Conservation (phyloP, 92 coral and sea anemone genomes). For the Pocillopora grandis region DNA sequence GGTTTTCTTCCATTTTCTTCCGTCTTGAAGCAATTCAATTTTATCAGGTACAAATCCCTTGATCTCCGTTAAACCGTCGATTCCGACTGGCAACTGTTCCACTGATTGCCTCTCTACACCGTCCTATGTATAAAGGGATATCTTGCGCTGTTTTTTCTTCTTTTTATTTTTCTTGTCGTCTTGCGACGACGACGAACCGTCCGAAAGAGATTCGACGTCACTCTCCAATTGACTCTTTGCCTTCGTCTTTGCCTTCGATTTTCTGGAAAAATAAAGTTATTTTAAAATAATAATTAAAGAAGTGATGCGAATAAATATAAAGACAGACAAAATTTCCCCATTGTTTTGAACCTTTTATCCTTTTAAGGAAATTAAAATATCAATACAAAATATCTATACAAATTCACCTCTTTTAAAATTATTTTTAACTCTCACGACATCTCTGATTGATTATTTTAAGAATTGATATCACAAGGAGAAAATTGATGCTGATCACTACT, state of each 20-base stretch:
- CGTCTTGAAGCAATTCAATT: constrained; percentile 22
- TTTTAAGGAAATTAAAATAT: background rate
- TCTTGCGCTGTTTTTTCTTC: constrained; percentile 33
- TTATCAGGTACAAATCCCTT: constrained; percentile 5
- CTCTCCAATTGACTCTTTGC: constrained; percentile 14
- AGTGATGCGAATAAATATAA: constrained; percentile 14
- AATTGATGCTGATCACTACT: background rate
- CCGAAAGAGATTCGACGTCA: constrained; percentile 16
- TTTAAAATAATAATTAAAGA: constrained; percentile 12
- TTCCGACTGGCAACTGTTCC: constrained; percentile 55
- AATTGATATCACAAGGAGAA: too few species aligned
- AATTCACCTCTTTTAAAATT: background rate
- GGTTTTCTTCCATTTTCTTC: constrained; percentile 56
- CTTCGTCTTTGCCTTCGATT: constrained; percentile 12
- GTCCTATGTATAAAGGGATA: constrained; percentile 19
- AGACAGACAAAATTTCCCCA: constrained; percentile 10
- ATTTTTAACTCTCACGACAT: too few species aligned
- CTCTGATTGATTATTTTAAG: too few species aligned
- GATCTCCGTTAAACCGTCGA: constrained; percentile 53
- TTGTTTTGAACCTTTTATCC: constrained; percentile 1
- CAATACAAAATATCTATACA: background rate
- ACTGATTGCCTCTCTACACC: constrained; percentile 32
- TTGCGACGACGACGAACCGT: constrained; percentile 13
- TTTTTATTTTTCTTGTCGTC: constrained; percentile 3
- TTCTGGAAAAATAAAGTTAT: constrained; percentile 9